Base-by-base conservation (phyloP, 2,888 invertebrate genomes). In the Agriotes lineatus region DNA sequence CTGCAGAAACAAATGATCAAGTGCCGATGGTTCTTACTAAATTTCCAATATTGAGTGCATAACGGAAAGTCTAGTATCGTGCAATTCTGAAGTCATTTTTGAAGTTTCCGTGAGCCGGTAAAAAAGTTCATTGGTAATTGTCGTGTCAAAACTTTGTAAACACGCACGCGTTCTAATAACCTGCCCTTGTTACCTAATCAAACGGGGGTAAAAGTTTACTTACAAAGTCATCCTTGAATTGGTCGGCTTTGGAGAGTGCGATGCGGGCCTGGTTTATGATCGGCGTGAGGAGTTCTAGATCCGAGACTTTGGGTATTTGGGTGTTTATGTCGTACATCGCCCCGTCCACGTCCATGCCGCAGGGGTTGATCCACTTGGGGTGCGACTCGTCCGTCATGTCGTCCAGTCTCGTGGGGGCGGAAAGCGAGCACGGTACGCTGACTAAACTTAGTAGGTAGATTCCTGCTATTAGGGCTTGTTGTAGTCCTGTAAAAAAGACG, bases 311-410 rank as follows among this genome's bases (percentile, higher is more conserved):
- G 39, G 67, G 82, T 79, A 69, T 82, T 80, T 69, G 78, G 64
- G 39, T 61, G 57, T 48, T 57, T 35, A 64, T 57, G 12, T 63
- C 50, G 45, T 69, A 62, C 19, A 57, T 18, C 18, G 60, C 54
- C 6, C 70, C 64, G n/a, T 64, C 50, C 16, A 80, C 77, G 22
- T 80, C 79, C 19, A 70, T 57, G n/a, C 85, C 85, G 76, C 87
- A 88, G 1, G 88, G 87, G 35, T 68, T 68, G 22, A 86, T 81
- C 88, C 88, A 88, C 71, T 85, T 86, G 37, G 84, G 84, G 16
- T 66, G 67, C 0, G 71, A 61, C 35, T 68, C 50, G 42, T 76
- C 76, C 18, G 72, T 54, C 73, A 72, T 75, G 30, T 69, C 30
- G 67, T 60, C 64, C 37, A 50, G 1, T 20, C 69, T 73, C 45